Conservation (phyloP, 2,113 vertebrate genomes). For the Ptyas mucosa region DNA sequence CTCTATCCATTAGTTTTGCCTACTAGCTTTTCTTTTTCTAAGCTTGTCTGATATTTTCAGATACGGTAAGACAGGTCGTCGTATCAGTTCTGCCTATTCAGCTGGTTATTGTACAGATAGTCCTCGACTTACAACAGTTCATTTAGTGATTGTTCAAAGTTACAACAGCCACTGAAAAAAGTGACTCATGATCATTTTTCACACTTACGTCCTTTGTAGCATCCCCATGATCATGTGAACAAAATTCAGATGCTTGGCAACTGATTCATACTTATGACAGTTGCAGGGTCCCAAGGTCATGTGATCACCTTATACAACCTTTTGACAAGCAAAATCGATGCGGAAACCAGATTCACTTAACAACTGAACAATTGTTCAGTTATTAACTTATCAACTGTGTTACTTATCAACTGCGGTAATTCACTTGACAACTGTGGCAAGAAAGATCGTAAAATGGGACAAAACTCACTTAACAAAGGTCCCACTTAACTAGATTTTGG, state of each 20-base stretch:
- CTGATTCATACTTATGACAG: not conserved
- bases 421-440: not conserved
- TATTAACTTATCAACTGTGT: not conserved
- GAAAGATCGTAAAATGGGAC: not conserved
- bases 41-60: not conserved
- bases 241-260: not conserved
- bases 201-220: not conserved
- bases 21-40: not conserved
- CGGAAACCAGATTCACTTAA: not conserved
- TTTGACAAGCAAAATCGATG: not conserved
- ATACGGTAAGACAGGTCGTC: not conserved
- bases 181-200: not conserved
- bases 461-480: not conserved
- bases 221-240: not conserved
- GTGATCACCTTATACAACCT: not conserved
- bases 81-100: not conserved
- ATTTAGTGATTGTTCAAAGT: not conserved
- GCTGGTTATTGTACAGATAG: not conserved
- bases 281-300: not conserved
- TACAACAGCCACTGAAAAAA: not conserved
- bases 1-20: not conserved
- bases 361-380: not conserved
- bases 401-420: not conserved
- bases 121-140: not conserved
- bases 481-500: not conserved